Evolutionary conservation across 2,113 vertebrate genomes (phyloP).

Genomic region (Vidua chalybeata): DNA sequence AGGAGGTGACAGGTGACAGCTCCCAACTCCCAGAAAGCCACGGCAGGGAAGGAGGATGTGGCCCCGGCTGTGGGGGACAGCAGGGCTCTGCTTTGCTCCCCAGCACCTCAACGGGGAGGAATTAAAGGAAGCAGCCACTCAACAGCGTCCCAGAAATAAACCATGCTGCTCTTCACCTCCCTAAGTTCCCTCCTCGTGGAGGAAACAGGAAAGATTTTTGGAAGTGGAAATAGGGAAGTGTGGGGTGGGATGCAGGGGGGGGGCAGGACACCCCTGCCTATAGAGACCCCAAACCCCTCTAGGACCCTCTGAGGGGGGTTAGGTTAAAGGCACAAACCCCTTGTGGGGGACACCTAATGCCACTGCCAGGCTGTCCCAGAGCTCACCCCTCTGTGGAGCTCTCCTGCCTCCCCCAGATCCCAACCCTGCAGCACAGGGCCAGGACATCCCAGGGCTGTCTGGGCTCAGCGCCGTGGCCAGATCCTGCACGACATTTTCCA

Average conservation of each 20-base stretch:
- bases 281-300: background rate
- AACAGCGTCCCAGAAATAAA: background rate
- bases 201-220: fast-evolving
- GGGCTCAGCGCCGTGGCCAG: background rate
- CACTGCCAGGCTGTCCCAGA: background rate
- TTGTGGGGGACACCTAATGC: background rate
- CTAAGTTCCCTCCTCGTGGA: fast-evolving
- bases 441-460: fast-evolving
- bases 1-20: background rate
- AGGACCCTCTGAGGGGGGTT: fast-evolving
- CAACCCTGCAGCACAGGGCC: background rate
- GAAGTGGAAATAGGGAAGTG: fast-evolving
- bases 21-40: background rate
- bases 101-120: fast-evolving
- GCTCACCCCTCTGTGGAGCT: background rate
- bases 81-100: background rate
- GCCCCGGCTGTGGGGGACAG: fast-evolving
- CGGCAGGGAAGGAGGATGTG: fast-evolving
- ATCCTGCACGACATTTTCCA: fast-evolving
- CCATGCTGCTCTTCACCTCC: background rate
- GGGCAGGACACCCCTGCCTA: background rate
- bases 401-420: background rate
- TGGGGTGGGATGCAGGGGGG: background rate
- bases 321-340: background rate
- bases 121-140: background rate